Conservation (phyloP, 2,888 invertebrate genomes). For the Mesoligia furuncula region DNA sequence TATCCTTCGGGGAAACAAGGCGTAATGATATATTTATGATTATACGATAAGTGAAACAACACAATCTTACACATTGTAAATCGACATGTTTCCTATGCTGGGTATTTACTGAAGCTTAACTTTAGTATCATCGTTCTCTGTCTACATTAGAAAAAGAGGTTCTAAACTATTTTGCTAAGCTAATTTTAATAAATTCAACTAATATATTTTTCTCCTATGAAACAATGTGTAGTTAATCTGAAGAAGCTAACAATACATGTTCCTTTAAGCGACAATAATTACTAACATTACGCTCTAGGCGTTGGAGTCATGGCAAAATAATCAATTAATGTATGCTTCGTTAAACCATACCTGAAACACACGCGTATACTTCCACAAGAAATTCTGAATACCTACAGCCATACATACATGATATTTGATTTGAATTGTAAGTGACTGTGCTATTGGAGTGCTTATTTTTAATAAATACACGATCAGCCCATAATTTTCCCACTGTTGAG, state of each 20-base stretch:
- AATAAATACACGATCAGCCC: no score
- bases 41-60: not conserved
- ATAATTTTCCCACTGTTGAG: no score
- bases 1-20: no score
- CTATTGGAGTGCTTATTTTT: no score
- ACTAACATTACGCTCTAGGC: constrained; percentile 8
- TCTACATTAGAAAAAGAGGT: not conserved
- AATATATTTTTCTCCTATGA: not conserved
- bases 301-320: constrained; percentile 18
- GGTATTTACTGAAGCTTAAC: not conserved
- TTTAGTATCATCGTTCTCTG: not conserved
- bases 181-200: not conserved
- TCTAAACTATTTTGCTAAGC: no score
- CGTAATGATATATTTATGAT: not conserved
- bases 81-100: not conserved
- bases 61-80: not conserved
- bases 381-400: constrained; percentile 8
- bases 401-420: no score
- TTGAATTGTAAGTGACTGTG: no score
- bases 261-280: constrained; percentile 5
- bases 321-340: constrained; percentile 52
- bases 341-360: constrained; percentile 31
- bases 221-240: not conserved
- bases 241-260: not conserved
- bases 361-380: constrained; percentile 15